Evolutionary conservation across 2,113 vertebrate genomes (phyloP).

Genomic region (Crotophaga sulcirostris): DNA sequence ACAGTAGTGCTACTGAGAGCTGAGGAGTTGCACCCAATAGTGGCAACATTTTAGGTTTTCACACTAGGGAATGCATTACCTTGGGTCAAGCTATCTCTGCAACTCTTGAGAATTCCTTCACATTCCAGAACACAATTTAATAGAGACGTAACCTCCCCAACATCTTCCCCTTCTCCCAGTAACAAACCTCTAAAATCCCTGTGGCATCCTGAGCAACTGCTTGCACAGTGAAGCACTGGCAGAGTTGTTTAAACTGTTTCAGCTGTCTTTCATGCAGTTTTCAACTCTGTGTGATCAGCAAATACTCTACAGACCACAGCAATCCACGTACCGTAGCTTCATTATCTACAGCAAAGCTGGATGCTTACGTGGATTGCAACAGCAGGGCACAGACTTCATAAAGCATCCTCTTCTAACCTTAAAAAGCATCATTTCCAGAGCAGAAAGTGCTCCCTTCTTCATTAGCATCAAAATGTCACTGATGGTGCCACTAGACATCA

Average conservation of each 20-base stretch:
- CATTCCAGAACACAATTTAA: background rate
- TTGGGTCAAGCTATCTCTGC: background rate
- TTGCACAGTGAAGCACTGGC: background rate
- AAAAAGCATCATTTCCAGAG: constrained; percentile 31
- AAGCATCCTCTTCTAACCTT: constrained; percentile 11
- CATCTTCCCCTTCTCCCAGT: background rate
- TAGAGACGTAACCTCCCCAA: background rate
- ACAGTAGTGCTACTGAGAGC: background rate
- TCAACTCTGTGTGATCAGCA: background rate
- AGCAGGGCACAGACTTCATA: background rate
- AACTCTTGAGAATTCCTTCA: background rate
- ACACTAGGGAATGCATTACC: background rate
- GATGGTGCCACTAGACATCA: constrained; percentile 46
- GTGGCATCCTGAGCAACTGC: background rate
- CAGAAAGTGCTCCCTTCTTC: constrained; percentile 33
- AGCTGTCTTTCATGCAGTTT: background rate
- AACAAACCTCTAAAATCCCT: background rate
- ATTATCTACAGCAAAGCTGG: background rate
- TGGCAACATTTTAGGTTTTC: background rate
- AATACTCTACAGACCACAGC: background rate
- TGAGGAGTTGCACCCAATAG: background rate
- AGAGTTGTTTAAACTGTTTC: background rate
- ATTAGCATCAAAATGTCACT: constrained; percentile 63
- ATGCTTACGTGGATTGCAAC: background rate
- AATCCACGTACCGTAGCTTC: background rate